A percentile compares a stretch with the other conserved stretches of the same genome.
These are phyloP conservation scores for Drosophila suzukii DNA, from an alignment of 1,140 invertebrate species.

Conservation along the genomic window DNA sequence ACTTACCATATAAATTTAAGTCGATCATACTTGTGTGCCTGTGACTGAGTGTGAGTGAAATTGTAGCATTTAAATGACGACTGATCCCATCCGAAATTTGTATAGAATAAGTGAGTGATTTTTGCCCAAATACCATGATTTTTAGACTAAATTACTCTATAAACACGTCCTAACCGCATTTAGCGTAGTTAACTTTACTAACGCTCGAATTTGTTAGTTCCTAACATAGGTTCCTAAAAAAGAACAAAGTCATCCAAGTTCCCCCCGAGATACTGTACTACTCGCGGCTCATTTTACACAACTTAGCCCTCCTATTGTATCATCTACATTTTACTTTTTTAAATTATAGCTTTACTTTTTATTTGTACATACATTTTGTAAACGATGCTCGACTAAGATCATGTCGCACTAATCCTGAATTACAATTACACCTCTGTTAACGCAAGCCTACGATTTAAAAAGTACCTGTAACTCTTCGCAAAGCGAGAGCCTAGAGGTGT, in stretches of 20 bases:
- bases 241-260: conserved; percentile 38
- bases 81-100: conserved; percentile 31
- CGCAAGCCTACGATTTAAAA: conserved; percentile 9
- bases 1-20: conserved; percentile 65
- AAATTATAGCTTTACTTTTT: conserved; percentile 47
- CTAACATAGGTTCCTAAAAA: conserved; percentile 36
- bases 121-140: conserved; percentile 29
- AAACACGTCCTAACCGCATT: conserved; percentile 43
- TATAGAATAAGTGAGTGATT: conserved; percentile 42
- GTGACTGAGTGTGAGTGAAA: conserved; percentile 42
- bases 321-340: conserved; percentile 42
- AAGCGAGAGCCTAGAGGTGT: conserved; percentile 27
- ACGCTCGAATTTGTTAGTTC: conserved; percentile 60
- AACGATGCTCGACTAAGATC: conserved; percentile 48
- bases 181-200: conserved; percentile 56
- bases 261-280: conserved; percentile 4
- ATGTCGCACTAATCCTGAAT: conserved; percentile 44
- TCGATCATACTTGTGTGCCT: conserved; percentile 24
- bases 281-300: conserved; percentile 15
- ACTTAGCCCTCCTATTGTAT: conserved; percentile 48
- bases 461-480: conserved; percentile 46
- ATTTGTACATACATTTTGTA: conserved; percentile 58
- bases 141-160: conserved; percentile 41
- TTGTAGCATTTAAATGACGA: conserved; percentile 33
- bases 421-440: conserved; percentile 43